phyloP scores from a whole-genome alignment of 2,113 vertebrate genomes.

The Miniopterus natalensis region DNA sequence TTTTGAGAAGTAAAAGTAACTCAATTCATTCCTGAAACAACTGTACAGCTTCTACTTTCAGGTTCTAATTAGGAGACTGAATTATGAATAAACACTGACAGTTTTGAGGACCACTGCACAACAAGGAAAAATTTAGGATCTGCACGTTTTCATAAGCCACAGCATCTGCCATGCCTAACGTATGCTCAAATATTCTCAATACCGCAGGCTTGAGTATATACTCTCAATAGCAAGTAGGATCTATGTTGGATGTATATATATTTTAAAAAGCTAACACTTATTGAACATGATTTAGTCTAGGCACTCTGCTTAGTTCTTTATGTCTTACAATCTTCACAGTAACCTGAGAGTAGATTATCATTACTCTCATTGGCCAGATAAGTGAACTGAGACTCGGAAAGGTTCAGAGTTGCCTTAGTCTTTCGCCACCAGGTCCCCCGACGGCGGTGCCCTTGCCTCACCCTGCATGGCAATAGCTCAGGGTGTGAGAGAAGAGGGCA shows the following conservation, averaged over 20 bases:
- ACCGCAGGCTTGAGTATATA: no score
- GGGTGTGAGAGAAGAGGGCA: background rate
- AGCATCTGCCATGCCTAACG: background rate
- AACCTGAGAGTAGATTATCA: background rate
- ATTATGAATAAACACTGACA: background rate
- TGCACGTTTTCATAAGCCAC: background rate
- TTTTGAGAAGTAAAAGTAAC: background rate
- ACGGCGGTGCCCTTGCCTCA: background rate
- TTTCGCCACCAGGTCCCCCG: background rate
- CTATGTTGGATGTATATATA: accelerated
- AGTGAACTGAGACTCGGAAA: background rate
- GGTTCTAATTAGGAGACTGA: background rate
- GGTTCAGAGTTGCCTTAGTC: accelerated
- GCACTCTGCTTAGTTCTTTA: background rate
- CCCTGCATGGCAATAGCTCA: background rate
- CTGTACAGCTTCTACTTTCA: background rate
- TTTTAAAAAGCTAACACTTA: background rate
- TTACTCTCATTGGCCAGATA: background rate
- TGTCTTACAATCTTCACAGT: background rate
- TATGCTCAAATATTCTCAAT: background rate
- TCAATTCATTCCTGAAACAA: background rate
- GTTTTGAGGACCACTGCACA: background rate
- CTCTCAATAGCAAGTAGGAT: background rate
- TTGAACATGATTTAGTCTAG: background rate
- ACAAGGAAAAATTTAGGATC: background rate